A percentile compares a stretch with the other conserved stretches of the same genome.
These are phyloP conservation scores for Atrina japonica DNA, from an alignment of 2,888 invertebrate genomes.

Conservation along the genomic window DNA sequence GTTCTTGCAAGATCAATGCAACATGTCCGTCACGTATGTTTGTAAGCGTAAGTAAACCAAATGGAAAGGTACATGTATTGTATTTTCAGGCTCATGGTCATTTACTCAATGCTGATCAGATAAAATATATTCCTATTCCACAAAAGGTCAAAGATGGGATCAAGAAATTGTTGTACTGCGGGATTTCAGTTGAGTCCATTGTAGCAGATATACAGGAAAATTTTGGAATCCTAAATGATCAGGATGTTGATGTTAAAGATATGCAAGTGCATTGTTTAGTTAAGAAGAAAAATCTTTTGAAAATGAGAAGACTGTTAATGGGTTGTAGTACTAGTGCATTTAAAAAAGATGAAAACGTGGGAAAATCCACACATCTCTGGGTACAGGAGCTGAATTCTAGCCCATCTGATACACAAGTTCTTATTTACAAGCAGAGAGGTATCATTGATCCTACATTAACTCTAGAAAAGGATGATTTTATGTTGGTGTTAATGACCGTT, in stretches of 20 bases:
- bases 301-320: slow-evolving; percentile 11
- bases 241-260: not conserved
- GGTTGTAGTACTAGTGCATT: slow-evolving; percentile 7
- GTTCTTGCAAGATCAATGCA: slow-evolving; percentile 9
- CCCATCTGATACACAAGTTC: not conserved
- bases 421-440: slow-evolving; percentile 1
- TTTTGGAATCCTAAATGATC: not conserved
- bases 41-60: not conserved
- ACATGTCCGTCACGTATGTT: slow-evolving; percentile 6
- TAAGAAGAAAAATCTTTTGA: not conserved
- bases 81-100: slow-evolving; percentile 9
- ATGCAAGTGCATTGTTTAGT: not conserved
- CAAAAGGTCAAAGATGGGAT: slow-evolving; percentile 9
- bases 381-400: not conserved
- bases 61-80: not conserved
- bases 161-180: not conserved
- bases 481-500: not conserved
- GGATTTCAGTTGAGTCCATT: slow-evolving; percentile 3
- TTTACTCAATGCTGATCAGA: not conserved
- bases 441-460: not conserved
- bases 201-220: not conserved
- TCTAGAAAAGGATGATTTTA: slow-evolving; percentile 11
- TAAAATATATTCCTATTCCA: slow-evolving; percentile 15
- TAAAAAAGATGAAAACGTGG: slow-evolving; percentile 10
- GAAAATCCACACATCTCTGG: slow-evolving; percentile 8